Percentiles rank a stretch among this genome's conserved stretches.
Evolutionary conservation across 2,797 vertebrate genomes (phyloP).

Genomic region (Myotis findleyi): DNA sequence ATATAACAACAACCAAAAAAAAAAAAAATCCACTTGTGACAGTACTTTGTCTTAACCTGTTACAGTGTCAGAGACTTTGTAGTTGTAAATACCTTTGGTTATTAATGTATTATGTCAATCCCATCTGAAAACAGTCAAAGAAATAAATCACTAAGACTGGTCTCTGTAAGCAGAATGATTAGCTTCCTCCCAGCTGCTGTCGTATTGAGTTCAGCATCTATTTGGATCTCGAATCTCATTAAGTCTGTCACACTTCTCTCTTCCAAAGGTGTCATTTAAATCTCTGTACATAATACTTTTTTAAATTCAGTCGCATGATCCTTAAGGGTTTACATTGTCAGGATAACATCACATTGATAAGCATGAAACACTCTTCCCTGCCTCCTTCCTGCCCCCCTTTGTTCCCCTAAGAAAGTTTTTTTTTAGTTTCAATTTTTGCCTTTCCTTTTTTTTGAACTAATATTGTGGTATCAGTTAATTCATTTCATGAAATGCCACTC

Average conservation of each 20-base stretch:
- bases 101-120: slow-evolving; percentile 77
- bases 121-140: slow-evolving; percentile 68
- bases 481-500: slow-evolving; percentile 77
- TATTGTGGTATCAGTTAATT: slow-evolving; percentile 81
- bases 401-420: slow-evolving; percentile 72
- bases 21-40: slow-evolving; percentile 80
- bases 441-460: slow-evolving; percentile 77
- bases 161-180: slow-evolving; percentile 80
- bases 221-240: slow-evolving; percentile 74
- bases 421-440: slow-evolving; percentile 77
- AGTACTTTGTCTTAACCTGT: slow-evolving; percentile 84
- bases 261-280: slow-evolving; percentile 77
- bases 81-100: slow-evolving; percentile 85
- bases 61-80: slow-evolving; percentile 81
- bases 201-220: slow-evolving; percentile 80
- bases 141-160: slow-evolving; percentile 69
- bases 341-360: slow-evolving; percentile 78
- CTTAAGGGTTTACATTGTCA: slow-evolving; percentile 75
- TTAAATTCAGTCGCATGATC: slow-evolving; percentile 76
- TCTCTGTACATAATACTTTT: slow-evolving; percentile 82
- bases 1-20: slow-evolving; percentile 22
- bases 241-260: slow-evolving; percentile 74
- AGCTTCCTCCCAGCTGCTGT: slow-evolving; percentile 72
- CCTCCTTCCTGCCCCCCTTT: slow-evolving; percentile 72
- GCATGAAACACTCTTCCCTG: slow-evolving; percentile 78